Evolutionary conservation across 92 coral and sea anemone genomes (phyloP).

Genomic region (Plumapathes pennacea): DNA sequence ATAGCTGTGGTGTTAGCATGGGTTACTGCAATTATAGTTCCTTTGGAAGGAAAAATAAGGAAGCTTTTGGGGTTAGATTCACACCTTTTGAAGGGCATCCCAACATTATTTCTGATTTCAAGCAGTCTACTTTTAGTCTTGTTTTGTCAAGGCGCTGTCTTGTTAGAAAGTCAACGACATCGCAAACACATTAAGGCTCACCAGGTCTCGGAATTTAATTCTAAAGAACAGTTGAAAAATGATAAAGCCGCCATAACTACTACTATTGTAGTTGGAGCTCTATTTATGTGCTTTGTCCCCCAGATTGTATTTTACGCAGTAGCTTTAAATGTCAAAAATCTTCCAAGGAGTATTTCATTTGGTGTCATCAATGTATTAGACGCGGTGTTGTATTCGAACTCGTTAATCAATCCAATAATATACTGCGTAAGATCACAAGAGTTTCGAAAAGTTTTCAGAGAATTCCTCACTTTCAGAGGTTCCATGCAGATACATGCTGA

Average conservation of each 20-base stretch:
- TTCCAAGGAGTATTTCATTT: too few species aligned
- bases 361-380: too few species aligned
- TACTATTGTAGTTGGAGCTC: background rate
- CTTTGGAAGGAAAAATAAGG: background rate
- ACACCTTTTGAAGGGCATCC: background rate
- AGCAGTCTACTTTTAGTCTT: too few species aligned
- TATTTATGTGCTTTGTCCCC: background rate
- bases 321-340: too few species aligned
- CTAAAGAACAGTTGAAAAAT: background rate
- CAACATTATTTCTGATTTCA: background rate
- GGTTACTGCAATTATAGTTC: background rate
- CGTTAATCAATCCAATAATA: too few species aligned
- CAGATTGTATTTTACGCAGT: too few species aligned
- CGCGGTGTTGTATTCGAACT: too few species aligned
- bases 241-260: conserved; percentile 4
- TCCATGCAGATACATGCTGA: too few species aligned
- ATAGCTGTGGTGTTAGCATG: background rate
- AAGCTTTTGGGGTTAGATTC: background rate
- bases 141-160: conserved; percentile 10
- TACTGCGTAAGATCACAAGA: too few species aligned
- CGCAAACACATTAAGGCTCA: conserved; percentile 3
- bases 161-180: conserved; percentile 3
- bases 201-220: conserved; percentile 4
- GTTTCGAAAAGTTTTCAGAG: too few species aligned
- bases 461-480: too few species aligned